Conservation (phyloP, 2,113 vertebrate species). For the Tinamus guttatus region DNA sequence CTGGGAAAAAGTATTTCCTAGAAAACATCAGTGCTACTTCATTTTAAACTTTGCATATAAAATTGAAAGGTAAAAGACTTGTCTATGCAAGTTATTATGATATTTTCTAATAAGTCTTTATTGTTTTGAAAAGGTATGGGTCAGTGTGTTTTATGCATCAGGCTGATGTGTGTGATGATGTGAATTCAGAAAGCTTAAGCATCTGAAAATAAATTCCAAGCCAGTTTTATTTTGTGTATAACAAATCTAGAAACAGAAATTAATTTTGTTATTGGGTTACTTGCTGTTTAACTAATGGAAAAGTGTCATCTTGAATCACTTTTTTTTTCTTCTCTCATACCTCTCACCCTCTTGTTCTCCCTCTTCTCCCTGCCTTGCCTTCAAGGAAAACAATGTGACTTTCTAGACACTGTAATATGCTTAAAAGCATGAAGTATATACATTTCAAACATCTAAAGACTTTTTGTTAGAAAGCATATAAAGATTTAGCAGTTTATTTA, state of each 20-base stretch:
- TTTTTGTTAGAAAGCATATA: constrained; percentile 60
- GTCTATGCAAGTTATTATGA: neutral
- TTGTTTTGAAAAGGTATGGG: neutral
- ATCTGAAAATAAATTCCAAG: constrained; percentile 27
- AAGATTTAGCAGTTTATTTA: constrained; percentile 78
- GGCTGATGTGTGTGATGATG: neutral
- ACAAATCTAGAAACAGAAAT: neutral
- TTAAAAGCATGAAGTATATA: constrained; percentile 57
- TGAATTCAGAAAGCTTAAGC: neutral
- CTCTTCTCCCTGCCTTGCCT: neutral
- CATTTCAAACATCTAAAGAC: constrained; percentile 63
- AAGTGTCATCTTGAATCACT: neutral
- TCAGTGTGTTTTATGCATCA: neutral
- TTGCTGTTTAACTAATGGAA: constrained; percentile 24
- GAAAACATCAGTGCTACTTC: neutral
- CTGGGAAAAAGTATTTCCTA: neutral
- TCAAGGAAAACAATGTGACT: constrained; percentile 52
- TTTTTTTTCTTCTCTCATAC: neutral
- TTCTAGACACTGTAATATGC: constrained; percentile 59
- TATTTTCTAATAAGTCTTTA: neutral
- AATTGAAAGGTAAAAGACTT: neutral
- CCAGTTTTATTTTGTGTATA: neutral
- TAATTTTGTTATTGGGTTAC: neutral
- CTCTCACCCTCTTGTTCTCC: neutral
- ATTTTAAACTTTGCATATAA: neutral